Conservation (phyloP, 2,888 invertebrate species). For the Philaethria dido region DNA sequence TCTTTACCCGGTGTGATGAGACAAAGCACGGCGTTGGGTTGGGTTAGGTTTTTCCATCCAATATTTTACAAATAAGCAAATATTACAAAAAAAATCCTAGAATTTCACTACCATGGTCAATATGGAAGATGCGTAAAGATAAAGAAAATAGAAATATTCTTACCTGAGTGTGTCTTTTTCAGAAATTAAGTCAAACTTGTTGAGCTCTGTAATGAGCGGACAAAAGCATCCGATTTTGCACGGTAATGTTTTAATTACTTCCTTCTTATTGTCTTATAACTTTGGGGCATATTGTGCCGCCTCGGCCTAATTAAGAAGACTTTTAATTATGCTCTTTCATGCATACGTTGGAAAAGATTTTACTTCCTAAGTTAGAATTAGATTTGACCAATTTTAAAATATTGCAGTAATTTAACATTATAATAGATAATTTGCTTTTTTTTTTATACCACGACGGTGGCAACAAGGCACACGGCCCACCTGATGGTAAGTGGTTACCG, state of each 20-base stretch:
- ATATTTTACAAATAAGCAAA: background rate
- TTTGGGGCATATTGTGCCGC: slow-evolving; percentile 57
- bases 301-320: slow-evolving; percentile 62
- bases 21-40: background rate
- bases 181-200: slow-evolving; percentile 58
- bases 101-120: no score
- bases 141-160: slow-evolving; percentile 12
- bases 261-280: slow-evolving; percentile 66
- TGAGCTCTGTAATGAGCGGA: slow-evolving; percentile 58
- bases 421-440: no score
- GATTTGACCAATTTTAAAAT: background rate
- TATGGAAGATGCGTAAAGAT: background rate
- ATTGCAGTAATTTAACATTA: no score
- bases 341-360: slow-evolving; percentile 21
- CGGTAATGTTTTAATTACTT: slow-evolving; percentile 74
- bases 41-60: no score
- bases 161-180: slow-evolving; percentile 26
- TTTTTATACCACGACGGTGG: no score
- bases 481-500: no score
- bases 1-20: no score
- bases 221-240: slow-evolving; percentile 62
- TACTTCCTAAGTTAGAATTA: background rate
- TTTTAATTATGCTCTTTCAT: slow-evolving; percentile 67
- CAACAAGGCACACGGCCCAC: no score
- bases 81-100: background rate